Base-by-base conservation (phyloP, 1,140 invertebrate species). In the Lucilia cuprina region DNA sequence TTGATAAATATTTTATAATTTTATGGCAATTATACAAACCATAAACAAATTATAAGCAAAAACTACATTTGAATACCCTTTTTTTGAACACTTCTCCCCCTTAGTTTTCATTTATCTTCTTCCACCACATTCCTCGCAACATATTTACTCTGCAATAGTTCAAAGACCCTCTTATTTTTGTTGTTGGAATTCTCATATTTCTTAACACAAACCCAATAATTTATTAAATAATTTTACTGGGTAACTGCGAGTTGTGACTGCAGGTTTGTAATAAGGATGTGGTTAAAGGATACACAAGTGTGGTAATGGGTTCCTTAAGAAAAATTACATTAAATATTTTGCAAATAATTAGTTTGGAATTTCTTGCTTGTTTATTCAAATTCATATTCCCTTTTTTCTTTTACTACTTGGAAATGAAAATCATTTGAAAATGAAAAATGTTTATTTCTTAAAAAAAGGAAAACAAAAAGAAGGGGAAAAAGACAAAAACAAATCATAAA, bases 1-100 rank as follows among this genome's bases (percentile, higher is more conserved):
- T 19, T 70, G 65, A 70, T 70, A 70, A 70, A 70, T 70, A 70
- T 70, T 70, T 70, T 70, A 70, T 70, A 70, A 70, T 70, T 70
- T 70, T 19, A 70, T 21, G 21, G 65, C 65, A 70, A 70, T 70
- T 70, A 70, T 19, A 70, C 65, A 70, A 70, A 70, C 65, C 65
- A 10, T 70, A 70, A 70, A 25, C 65, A 70, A 25, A 25, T 70
- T 70, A 70, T 41, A 41, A 41, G 41, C 41, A 41, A 41, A 30
- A 41, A 41, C 41, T 41, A 41, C 41, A 41, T 41, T 8, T 41
- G 7, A 41, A 41, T 5, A 41, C 41, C 41, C 41, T 41, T 41
- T 41, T 41, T 41, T 41, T 30, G 25, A 41, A 41, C 41, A 41
- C 41, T 7, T 3, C 25, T 30, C 25, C 25, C 25, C 25, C 25